Conservation (phyloP, 2,888 invertebrate genomes). For the Hypomecis punctinalis region DNA sequence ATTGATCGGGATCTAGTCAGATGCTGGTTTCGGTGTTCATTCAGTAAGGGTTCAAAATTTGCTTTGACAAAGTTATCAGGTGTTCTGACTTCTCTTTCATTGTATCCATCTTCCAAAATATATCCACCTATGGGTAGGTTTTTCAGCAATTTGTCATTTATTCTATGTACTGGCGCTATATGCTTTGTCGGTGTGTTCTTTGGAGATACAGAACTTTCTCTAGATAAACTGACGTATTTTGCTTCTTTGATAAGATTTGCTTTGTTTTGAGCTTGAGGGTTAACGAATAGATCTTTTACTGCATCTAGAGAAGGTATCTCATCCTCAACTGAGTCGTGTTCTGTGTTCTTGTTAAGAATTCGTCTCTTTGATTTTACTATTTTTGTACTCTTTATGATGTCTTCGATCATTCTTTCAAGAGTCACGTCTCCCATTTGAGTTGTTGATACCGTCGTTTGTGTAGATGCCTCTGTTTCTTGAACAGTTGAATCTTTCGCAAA, state of each 20-base stretch:
- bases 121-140: slow-evolving; percentile 79
- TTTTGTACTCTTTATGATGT: slow-evolving; percentile 85
- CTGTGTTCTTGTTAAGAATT: slow-evolving; percentile 61
- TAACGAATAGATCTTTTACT: slow-evolving; percentile 74
- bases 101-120: slow-evolving; percentile 78
- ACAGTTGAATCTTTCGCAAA: slow-evolving; percentile 67
- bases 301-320: slow-evolving; percentile 64
- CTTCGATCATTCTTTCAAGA: slow-evolving; percentile 86
- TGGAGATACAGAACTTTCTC: slow-evolving; percentile 78
- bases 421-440: slow-evolving; percentile 83
- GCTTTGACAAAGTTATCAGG: slow-evolving; percentile 64
- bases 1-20: slow-evolving; percentile 73
- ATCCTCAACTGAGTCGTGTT: slow-evolving; percentile 55
- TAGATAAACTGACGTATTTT: slow-evolving; percentile 72
- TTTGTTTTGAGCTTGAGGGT: slow-evolving; percentile 74
- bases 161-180: slow-evolving; percentile 63
- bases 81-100: slow-evolving; percentile 81
- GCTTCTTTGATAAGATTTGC: slow-evolving; percentile 77
- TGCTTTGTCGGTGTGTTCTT: slow-evolving; percentile 71
- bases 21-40: slow-evolving; percentile 45
- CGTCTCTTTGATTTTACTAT: slow-evolving; percentile 75
- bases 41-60: slow-evolving; percentile 44
- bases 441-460: slow-evolving; percentile 74
- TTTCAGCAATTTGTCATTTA: slow-evolving; percentile 71
- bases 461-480: slow-evolving; percentile 60